These are phyloP conservation scores for Hartigia nigra DNA, from an alignment of 2,888 invertebrate genomes.

Conservation along the genomic window DNA sequence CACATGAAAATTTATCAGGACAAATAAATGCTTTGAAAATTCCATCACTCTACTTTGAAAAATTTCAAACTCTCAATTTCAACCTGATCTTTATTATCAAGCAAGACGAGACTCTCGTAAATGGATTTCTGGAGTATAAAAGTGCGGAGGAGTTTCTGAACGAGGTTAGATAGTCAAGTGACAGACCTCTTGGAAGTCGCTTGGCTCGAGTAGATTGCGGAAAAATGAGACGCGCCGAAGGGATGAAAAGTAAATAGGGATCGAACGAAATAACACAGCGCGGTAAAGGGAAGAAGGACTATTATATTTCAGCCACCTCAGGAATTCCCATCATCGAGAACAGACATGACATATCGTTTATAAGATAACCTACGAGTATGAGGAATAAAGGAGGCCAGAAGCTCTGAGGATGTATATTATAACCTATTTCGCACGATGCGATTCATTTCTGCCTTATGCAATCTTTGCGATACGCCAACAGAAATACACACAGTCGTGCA, in stretches of 20 bases:
- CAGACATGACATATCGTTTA: conserved; percentile 54
- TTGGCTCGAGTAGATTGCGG: conserved; percentile 37
- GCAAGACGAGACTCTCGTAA: neutral
- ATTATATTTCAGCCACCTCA: conserved; percentile 45
- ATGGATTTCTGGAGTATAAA: neutral
- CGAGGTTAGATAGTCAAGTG: conserved; percentile 25
- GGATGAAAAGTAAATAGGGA: conserved; percentile 57
- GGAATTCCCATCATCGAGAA: conserved; percentile 58
- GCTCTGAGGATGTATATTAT: neutral
- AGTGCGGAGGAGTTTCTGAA: neutral
- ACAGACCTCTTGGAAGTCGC: conserved; percentile 30
- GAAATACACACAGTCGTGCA: conserved; percentile 26
- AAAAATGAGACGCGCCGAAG: conserved; percentile 40
- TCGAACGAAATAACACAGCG: conserved; percentile 40
- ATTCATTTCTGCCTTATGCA: conserved; percentile 54
- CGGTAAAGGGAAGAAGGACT: conserved; percentile 2
- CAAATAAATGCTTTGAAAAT: neutral
- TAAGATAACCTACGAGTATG: conserved; percentile 38
- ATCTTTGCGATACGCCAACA: conserved; percentile 11
- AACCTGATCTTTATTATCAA: neutral
- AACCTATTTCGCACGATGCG: too few species aligned
- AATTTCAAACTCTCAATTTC: neutral
- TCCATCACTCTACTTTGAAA: neutral
- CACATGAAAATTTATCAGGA: neutral
- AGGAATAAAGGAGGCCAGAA: neutral